Evolutionary conservation across 2,113 vertebrate genomes (phyloP), one percentile per base, ranked within the genome.

Genomic region (Amphiprion percula): DNA sequence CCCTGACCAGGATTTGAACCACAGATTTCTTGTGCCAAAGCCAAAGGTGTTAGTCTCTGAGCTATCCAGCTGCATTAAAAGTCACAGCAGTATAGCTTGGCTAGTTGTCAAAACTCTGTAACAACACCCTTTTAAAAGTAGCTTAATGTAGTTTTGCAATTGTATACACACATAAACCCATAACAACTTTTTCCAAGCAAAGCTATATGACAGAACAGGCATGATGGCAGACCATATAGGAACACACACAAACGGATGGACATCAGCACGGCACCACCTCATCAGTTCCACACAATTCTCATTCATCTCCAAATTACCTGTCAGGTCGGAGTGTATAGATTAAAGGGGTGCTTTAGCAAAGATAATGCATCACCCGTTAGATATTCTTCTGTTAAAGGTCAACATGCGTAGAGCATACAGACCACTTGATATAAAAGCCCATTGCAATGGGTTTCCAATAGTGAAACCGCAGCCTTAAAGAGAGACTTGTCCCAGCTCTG

Each of bases 311-410:
- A 24, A 46, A 65, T 52, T 33, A 37, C 17, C 24, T 28, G 14
- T 15, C n/a, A 24, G 41, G 39, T 54, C 19, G 71, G 12, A 49
- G 21, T 23, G 53, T 55, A 72, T 37, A 28, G 30, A 63, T 58
- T 44, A 37, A 60, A 56, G 23, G 6, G 16, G 2, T 58, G 30
- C 17, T 46, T 49, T 3, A 64, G 30, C 23, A 68, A 39, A 4
- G 0, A 70, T 47, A 61, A 59, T 68, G 33, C 2, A 16, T 50
- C 24, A 47, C 10, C 26, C 4, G 19, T 46, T 52, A n/a, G 9
- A 58, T 30, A 16, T 64, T 70, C n/a, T 68, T 49, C 17, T 1
- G 19, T 53, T 75, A 55, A 80, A 59, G 58, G 61, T 75, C 46
- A 47, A 10, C 23, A 19, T 67, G 63, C 39, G 55, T 28, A 23